These are phyloP conservation scores for Acanthaster planci DNA, from an alignment of 35 echinoderm and acorn worm species.

Conservation along the genomic window DNA sequence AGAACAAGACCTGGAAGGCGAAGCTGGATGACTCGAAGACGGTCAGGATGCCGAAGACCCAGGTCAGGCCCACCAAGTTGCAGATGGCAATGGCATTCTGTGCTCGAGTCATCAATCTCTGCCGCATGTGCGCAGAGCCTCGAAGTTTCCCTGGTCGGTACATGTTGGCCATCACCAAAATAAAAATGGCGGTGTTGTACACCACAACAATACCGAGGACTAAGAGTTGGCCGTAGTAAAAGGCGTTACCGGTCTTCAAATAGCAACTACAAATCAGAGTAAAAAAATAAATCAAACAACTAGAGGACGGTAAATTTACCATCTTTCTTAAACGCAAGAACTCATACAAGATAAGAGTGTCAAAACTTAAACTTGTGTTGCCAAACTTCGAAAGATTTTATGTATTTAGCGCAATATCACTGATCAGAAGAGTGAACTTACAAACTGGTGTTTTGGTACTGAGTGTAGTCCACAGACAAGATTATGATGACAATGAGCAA, in stretches of 20 bases:
- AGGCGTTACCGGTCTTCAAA: conserved; percentile 29
- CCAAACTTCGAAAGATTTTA: no score
- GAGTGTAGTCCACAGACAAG: conserved; percentile 6
- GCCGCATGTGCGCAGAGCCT: background rate
- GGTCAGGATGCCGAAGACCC: conserved; percentile 66
- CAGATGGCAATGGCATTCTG: conserved; percentile 61
- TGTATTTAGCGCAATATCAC: no score
- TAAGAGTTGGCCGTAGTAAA: conserved; percentile 39
- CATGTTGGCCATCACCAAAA: conserved; percentile 4
- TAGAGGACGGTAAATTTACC: no score
- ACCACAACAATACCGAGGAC: conserved; percentile 38
- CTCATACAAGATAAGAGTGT: no score
- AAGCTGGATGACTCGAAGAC: conserved; percentile 16
- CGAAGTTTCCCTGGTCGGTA: background rate
- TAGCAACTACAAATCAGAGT: conserved; percentile 14
- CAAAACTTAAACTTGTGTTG: no score
- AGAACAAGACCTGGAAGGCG: conserved; percentile 63
- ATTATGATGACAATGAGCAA: conserved; percentile 2
- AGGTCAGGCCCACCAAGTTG: conserved; percentile 65
- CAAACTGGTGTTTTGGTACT: conserved; percentile 16
- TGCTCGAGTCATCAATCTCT: conserved; percentile 34
- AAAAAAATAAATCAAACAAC: no score
- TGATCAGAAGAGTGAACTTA: background rate
- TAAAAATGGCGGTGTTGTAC: conserved; percentile 38
- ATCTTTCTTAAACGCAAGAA: no score